These are phyloP conservation scores for Lontra canadensis DNA, from an alignment of 2,113 vertebrate species.

Conservation along the genomic window DNA sequence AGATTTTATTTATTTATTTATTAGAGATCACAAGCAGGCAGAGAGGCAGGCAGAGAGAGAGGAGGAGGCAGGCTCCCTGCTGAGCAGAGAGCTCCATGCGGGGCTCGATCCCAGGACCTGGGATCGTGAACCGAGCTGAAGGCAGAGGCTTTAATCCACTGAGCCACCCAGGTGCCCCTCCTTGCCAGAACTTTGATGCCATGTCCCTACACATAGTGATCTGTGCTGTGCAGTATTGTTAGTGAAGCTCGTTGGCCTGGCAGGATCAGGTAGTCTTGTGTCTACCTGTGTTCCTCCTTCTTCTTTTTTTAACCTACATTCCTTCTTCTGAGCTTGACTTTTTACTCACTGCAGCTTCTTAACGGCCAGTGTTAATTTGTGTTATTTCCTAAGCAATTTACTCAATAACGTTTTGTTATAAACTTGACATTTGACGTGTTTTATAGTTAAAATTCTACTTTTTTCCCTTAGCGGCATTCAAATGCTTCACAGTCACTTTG, in stretches of 20 bases:
- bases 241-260: neutral
- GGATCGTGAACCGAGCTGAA: no score
- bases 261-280: no score
- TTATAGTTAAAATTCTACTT: conserved; percentile 53
- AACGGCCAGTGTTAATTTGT: neutral
- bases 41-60: no score
- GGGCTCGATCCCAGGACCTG: no score
- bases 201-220: neutral
- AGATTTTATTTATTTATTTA: no score
- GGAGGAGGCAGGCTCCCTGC: no score
- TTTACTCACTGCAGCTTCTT: neutral
- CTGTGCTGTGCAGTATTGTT: neutral
- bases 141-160: no score
- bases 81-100: no score
- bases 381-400: neutral
- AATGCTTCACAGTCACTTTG: conserved; percentile 99
- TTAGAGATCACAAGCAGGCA: no score
- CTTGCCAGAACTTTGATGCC: neutral
- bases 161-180: no score
- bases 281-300: neutral
- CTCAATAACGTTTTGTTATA: neutral
- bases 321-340: neutral
- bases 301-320: no score
- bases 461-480: conserved; percentile 92
- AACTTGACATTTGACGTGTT: neutral